Percentiles rank a stretch among this genome's conserved stretches.
Conservation (phyloP, 2,113 vertebrate species). For the Daubentonia madagascariensis region DNA sequence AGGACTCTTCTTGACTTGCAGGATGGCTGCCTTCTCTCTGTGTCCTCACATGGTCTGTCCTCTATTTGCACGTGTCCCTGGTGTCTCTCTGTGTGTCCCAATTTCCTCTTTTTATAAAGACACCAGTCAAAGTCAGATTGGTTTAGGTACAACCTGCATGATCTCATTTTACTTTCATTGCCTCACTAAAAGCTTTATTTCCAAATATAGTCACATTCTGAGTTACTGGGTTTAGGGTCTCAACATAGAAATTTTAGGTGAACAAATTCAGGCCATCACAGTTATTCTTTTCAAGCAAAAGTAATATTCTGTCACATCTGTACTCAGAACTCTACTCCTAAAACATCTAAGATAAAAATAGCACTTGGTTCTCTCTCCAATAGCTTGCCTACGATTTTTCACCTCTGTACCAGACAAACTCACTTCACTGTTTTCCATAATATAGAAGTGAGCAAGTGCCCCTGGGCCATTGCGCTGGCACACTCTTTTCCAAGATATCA, state of each 20-base stretch:
- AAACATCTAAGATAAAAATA: background rate
- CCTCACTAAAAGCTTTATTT: background rate
- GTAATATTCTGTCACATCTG: background rate
- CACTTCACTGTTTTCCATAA: background rate
- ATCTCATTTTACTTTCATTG: background rate
- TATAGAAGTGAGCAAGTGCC: background rate
- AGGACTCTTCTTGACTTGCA: background rate
- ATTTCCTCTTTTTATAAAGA: background rate
- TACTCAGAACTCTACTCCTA: background rate
- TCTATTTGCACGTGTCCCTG: background rate
- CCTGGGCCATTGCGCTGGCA: background rate
- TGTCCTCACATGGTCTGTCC: fast-evolving
- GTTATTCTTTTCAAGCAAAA: background rate
- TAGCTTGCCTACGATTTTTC: background rate
- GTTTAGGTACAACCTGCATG: background rate
- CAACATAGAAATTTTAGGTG: background rate
- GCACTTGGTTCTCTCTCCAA: background rate
- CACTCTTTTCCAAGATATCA: background rate
- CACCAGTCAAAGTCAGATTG: background rate
- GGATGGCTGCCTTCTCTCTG: background rate
- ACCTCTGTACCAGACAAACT: background rate
- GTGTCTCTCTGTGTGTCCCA: background rate
- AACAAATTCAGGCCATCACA: background rate
- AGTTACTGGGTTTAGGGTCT: background rate
- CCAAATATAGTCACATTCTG: background rate